Base-by-base conservation (phyloP, 2,888 invertebrate species). In the Heliconius erato region DNA sequence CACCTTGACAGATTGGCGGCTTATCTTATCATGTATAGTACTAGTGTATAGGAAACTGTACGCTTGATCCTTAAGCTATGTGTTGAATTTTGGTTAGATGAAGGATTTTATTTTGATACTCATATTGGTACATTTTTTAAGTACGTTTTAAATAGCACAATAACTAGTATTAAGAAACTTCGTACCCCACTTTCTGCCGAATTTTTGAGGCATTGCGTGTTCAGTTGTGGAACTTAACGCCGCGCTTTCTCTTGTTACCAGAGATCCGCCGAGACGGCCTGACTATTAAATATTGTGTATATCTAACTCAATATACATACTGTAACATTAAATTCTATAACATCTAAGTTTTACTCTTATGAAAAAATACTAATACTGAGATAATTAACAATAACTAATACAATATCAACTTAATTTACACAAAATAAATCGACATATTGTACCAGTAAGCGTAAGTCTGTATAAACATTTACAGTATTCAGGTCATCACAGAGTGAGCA, bases 1-100 rank as follows among this genome's bases (percentile, higher is more conserved):
- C 76, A 76, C 76, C 76, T 63, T 76, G 76, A 76, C 63, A 63
- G 63, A 76, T 76, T 76, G 76, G 40, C 76, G 63, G 76, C 59
- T 76, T 76, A 76, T 76, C 59, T 74, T 59, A 59, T 59, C 35
- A 26, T n/a, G 35, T 59, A 59, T 76, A 76, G n/a, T 59, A 59
- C 71, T 12, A 71, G 44, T 44, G n/a, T 71, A 26, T 71, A 26
- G n/a, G n/a, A 44, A 71, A n/a, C n/a, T 71, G n/a, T 40, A 16
- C 11, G 12, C n/a, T 40, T n/a, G n/a, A 0, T 23, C 4, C 6
- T 71, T 40, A 71, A 71, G 44, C 12, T 71, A 14, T 44, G 32
- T 32, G 3, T 32, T 32, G 32, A 32, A 71, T 54, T 54, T 54
- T 54, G 23, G 1, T 49, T 49, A 49, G 4, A 49, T 49, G 19